Evolutionary conservation across 2,888 invertebrate species (phyloP).

Genomic region (Apocheima hispidaria): DNA sequence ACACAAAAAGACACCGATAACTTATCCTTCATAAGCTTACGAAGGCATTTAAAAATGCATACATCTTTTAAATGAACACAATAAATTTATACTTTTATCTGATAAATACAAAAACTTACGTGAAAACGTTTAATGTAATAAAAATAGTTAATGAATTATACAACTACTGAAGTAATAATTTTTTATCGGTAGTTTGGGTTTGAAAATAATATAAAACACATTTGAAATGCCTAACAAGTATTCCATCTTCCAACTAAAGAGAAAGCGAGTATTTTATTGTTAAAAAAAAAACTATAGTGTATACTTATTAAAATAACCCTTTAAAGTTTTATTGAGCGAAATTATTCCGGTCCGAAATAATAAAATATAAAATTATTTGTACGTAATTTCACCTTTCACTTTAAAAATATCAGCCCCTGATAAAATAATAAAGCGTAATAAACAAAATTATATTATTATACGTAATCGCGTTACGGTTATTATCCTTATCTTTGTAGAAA

Average conservation of each 20-base stretch:
- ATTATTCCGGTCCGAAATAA: no score
- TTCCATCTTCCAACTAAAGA: no score
- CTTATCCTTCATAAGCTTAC: background rate
- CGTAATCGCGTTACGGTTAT: background rate
- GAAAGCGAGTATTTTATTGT: no score
- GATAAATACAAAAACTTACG: conserved; percentile 13
- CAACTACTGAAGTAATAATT: background rate
- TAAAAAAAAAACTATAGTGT: no score
- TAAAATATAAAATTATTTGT: background rate
- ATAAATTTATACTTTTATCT: conserved; percentile 8
- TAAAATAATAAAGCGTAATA: background rate
- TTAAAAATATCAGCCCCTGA: background rate
- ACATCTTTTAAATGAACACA: conserved; percentile 1
- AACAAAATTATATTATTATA: background rate
- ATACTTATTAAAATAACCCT: no score
- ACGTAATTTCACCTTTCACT: background rate
- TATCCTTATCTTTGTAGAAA: background rate
- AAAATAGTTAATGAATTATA: conserved; percentile 1
- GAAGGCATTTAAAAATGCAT: background rate
- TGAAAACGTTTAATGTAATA: background rate
- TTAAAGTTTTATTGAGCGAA: no score
- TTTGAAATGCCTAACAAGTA: no score
- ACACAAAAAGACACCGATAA: no score
- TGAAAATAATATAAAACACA: no score
- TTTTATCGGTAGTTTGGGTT: no score